Conservation (phyloP, 2,888 invertebrate species). For the Agonopterix heracliana region DNA sequence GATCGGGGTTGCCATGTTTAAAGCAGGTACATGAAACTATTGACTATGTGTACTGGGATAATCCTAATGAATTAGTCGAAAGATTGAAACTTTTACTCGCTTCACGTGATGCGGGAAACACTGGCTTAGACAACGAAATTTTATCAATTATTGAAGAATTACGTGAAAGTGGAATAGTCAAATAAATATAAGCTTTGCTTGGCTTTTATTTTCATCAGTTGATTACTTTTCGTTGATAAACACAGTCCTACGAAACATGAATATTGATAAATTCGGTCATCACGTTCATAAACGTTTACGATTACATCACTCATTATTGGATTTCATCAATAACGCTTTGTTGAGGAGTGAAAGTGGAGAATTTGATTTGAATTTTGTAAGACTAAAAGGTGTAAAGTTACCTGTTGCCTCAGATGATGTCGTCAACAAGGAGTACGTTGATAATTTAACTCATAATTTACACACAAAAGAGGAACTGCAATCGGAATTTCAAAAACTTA, state of each 20-base stretch:
- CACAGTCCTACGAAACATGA: background rate
- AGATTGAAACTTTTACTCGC: constrained; percentile 17
- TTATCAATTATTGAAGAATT: constrained; percentile 31
- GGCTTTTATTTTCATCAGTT: background rate
- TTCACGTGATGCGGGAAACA: constrained; percentile 19
- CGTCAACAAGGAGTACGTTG: background rate
- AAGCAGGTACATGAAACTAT: constrained; percentile 6
- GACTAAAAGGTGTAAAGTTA: background rate
- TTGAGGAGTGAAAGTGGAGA: background rate
- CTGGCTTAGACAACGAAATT: constrained; percentile 27
- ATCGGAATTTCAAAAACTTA: background rate
- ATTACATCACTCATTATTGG: background rate
- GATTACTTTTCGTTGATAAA: background rate
- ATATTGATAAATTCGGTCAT: constrained; percentile 7
- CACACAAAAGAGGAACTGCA: background rate
- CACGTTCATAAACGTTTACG: background rate
- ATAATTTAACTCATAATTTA: background rate
- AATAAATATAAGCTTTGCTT: constrained; percentile 2
- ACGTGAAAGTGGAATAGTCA: constrained; percentile 17
- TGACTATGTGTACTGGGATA: constrained; percentile 21
- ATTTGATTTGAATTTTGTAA: background rate
- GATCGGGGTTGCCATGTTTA: constrained; percentile 10
- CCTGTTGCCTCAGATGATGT: background rate
- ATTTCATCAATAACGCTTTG: background rate
- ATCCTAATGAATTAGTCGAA: constrained; percentile 20